A percentile compares a stretch with the other conserved stretches of the same genome.
Evolutionary conservation across 1,140 invertebrate species (phyloP).

Genomic region (Drosophila albomicans): DNA sequence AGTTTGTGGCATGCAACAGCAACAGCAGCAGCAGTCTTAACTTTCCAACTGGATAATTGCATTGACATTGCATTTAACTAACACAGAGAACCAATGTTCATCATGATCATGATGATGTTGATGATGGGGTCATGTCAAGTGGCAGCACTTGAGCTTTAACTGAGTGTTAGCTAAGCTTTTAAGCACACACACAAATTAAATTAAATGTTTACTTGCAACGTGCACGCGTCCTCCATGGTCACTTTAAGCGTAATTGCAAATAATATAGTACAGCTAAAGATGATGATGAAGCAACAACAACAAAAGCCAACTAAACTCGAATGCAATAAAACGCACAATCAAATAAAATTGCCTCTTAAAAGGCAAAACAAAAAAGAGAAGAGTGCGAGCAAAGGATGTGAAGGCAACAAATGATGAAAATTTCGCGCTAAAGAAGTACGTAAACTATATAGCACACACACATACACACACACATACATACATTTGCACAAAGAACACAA

Average conservation of each 20-base stretch:
- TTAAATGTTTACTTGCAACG: conserved; percentile 23
- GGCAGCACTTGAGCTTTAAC: conserved; percentile 9
- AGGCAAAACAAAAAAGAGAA: not conserved
- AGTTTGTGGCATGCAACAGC: not conserved
- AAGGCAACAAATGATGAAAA: not conserved
- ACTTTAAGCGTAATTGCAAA: conserved; percentile 13
- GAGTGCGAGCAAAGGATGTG: not conserved
- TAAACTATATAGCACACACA: not conserved
- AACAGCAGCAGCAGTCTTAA: not conserved
- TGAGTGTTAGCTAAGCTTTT: conserved; percentile 16
- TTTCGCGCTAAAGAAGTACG: not conserved
- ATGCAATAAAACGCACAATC: conserved; percentile 2
- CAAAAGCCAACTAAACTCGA: conserved; percentile 2
- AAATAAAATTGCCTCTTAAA: conserved; percentile 8
- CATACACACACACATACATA: no score
- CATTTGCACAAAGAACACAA: not conserved
- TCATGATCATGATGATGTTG: no score
- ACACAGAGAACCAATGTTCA: no score
- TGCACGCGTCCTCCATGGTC: conserved; percentile 16
- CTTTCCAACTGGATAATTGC: conserved; percentile 55
- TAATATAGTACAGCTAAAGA: conserved; percentile 3
- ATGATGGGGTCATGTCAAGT: conserved; percentile 16
- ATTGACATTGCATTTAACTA: conserved; percentile 41
- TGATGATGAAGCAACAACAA: not conserved
- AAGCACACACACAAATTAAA: conserved; percentile 7